These are phyloP conservation scores for Emydoidea blandingii DNA, from an alignment of 2,797 vertebrate species.

Conservation along the genomic window DNA sequence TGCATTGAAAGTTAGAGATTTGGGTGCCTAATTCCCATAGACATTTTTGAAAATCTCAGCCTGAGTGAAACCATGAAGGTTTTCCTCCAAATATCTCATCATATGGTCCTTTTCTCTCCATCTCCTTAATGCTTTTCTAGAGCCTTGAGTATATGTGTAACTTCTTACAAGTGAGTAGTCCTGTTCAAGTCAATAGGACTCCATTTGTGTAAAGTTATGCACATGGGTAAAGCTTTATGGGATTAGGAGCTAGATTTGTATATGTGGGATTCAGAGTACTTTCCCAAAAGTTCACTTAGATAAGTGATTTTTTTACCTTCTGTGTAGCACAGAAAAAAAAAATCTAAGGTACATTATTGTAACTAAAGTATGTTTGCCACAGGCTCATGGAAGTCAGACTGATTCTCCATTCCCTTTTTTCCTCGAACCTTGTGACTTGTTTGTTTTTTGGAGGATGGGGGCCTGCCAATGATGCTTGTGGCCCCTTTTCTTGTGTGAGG, in stretches of 20 bases:
- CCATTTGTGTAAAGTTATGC: neutral
- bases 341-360: too few species aligned
- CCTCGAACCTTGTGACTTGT: neutral
- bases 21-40: neutral
- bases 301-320: too few species aligned
- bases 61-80: neutral
- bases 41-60: neutral
- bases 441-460: too few species aligned
- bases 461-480: too few species aligned
- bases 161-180: neutral
- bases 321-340: too few species aligned
- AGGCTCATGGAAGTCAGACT: neutral
- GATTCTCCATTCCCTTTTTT: neutral
- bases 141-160: fast-evolving
- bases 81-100: neutral
- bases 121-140: neutral
- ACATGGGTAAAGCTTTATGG: neutral
- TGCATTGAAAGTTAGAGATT: neutral
- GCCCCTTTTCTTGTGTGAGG: neutral
- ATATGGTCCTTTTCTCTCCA: neutral
- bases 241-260: neutral
- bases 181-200: neutral
- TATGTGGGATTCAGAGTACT: too few species aligned
- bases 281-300: too few species aligned
- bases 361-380: too few species aligned